Conservation (phyloP, 2,888 invertebrate species). For the Pogonocherus hispidulus region DNA sequence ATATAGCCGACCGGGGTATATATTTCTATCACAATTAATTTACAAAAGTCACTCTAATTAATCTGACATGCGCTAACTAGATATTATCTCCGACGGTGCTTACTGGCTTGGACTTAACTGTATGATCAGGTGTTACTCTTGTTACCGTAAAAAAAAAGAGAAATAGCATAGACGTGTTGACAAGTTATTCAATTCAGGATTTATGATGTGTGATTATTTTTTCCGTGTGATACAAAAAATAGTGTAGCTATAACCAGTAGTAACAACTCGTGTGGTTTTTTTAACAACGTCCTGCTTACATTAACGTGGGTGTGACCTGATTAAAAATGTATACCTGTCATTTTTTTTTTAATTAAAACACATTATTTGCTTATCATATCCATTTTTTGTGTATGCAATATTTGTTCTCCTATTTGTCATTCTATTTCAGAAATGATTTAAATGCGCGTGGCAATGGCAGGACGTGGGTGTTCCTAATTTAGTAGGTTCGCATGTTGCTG, state of each 20-base stretch:
- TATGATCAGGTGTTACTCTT: background rate
- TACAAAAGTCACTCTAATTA: constrained; percentile 26
- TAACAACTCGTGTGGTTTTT: background rate
- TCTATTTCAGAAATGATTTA: too few species aligned
- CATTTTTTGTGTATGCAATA: background rate
- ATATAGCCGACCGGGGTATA: background rate
- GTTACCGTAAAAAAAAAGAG: background rate
- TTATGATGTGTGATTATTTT: background rate
- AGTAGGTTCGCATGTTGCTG: too few species aligned
- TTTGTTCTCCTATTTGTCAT: background rate
- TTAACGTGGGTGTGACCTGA: background rate
- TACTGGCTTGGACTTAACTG: background rate
- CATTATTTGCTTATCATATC: background rate
- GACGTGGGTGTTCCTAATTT: too few species aligned
- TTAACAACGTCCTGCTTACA: constrained; percentile 1
- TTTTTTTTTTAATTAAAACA: background rate
- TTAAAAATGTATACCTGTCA: background rate
- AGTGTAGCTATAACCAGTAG: background rate
- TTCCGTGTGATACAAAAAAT: background rate
- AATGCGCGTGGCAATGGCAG: too few species aligned
- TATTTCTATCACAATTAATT: constrained; percentile 5
- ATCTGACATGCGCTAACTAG: constrained; percentile 20
- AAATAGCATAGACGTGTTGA: constrained; percentile 15
- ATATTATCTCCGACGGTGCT: constrained; percentile 4
- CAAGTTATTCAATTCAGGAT: constrained; percentile 7